Conservation (phyloP, 2,113 vertebrate genomes). For the Dissostichus mawsoni region DNA sequence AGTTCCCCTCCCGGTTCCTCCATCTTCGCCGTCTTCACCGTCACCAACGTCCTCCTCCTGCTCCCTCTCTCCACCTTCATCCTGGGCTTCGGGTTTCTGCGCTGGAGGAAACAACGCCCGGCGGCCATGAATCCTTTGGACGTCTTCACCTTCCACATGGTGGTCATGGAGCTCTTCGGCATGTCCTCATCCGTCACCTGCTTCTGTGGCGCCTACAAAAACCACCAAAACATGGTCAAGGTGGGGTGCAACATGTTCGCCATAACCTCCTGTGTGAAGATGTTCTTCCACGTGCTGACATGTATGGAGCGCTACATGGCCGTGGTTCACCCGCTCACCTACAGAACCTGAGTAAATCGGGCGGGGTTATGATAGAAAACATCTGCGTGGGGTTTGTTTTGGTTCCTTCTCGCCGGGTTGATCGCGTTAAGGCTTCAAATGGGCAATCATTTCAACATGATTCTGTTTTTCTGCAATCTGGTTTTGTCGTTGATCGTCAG, state of each 20-base stretch:
- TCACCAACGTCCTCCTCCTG: slow-evolving; percentile 36
- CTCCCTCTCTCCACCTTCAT: slow-evolving; percentile 31
- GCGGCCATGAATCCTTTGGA: not conserved
- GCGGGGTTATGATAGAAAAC: slow-evolving; percentile 15
- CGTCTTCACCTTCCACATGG: slow-evolving; percentile 44
- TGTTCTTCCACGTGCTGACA: slow-evolving; percentile 34
- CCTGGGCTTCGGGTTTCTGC: not conserved
- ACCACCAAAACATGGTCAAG: accelerated
- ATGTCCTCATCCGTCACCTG: not conserved
- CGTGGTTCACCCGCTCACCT: slow-evolving; percentile 27
- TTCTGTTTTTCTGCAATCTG: slow-evolving; percentile 39
- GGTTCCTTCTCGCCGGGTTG: not conserved
- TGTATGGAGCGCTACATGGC: slow-evolving; percentile 48
- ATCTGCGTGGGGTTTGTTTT: slow-evolving; percentile 13
- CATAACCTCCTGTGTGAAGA: slow-evolving; percentile 18
- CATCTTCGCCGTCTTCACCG: slow-evolving; percentile 9
- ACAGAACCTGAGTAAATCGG: slow-evolving; percentile 3
- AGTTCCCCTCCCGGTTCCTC: not conserved
- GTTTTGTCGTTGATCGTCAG: slow-evolving; percentile 2
- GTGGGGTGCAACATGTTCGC: slow-evolving; percentile 13
- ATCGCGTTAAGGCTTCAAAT: not conserved
- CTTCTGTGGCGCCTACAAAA: not conserved
- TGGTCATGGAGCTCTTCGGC: slow-evolving; percentile 16
- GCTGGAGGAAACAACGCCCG: not conserved
- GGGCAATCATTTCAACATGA: not conserved